Conservation (phyloP, 2,888 invertebrate genomes). For the Thymelicus sylvestris region DNA sequence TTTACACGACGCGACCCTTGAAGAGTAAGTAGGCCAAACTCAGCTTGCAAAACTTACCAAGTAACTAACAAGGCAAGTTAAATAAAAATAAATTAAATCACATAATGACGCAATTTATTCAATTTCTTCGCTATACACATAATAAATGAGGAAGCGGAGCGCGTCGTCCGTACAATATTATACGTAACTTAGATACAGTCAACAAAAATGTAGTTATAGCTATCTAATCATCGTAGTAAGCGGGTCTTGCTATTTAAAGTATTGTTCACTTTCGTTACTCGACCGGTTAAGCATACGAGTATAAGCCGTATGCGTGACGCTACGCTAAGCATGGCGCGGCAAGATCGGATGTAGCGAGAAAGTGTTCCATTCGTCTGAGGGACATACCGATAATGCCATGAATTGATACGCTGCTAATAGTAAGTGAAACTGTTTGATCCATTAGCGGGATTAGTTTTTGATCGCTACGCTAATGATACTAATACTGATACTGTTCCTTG, state of each 20-base stretch:
- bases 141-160: no score
- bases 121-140: no score
- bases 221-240: background rate
- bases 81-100: no score
- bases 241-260: slow-evolving; percentile 1
- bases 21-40: no score
- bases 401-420: slow-evolving; percentile 11
- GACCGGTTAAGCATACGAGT: slow-evolving; percentile 26
- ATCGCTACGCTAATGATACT: background rate
- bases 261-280: slow-evolving; percentile 22
- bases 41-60: no score
- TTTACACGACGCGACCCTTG: no score
- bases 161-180: no score
- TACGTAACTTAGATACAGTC: no score
- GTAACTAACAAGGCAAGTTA: no score
- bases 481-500: no score
- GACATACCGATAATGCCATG: slow-evolving; percentile 6
- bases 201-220: no score
- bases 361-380: slow-evolving; percentile 24
- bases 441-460: slow-evolving; percentile 18
- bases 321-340: background rate
- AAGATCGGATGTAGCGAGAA: slow-evolving; percentile 27
- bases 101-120: no score
- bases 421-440: slow-evolving; percentile 15
- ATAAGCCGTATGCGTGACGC: slow-evolving; percentile 4